Base-by-base conservation (phyloP, 1,140 invertebrate species). In the Aphelenchoides avenae region DNA sequence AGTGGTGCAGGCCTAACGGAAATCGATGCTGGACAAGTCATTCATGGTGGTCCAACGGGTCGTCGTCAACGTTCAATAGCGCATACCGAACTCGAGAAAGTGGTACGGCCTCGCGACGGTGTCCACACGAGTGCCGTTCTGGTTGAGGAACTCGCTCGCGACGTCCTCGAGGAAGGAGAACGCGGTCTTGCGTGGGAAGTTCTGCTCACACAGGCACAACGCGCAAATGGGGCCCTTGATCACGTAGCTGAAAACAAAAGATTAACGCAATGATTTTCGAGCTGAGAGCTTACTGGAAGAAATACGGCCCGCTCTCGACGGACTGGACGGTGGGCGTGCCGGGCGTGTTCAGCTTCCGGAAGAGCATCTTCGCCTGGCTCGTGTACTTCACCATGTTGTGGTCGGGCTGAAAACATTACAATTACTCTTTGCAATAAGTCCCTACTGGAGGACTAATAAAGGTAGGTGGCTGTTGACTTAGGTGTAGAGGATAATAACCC, bases 311-410 rank as follows among this genome's bases (percentile, higher is more conserved):
- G 56, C 91, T 92, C 83, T 97, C 92, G 73, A 99, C 89, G 61
- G 88, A 91, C 80, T 92, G 95, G 77, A 88, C 84, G 6, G 83
- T 75, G 46, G 93, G 92, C 15, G 71, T 68, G 53, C 91, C 91
- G 68, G 90, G 85, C 24, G 83, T 83, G 54, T 85, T 87, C 69
- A 97, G 81, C 81, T 94, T 95, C 70, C 88, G 85, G 81, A 98
- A 96, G 54, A 99, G 81, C 85, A 94, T 88, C 83, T 99, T 99
- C n/a, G 94, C 94, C 82, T 99, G 93, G 79, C 91, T 95, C 79
- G 97, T 93, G 80, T 96, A 99, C 72, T 98, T 93, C 78, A 95
- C 81, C 71, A 75, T 73, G 30, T 71, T 70, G n/a, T 64, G 52
- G 29, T 77, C 73, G 13, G 47, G 67, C 73, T 76, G 26, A 52